A percentile compares a stretch with the other conserved stretches of the same genome.
phyloP scores from a whole-genome alignment of 2,113 vertebrate species.

The Castor canadensis region DNA sequence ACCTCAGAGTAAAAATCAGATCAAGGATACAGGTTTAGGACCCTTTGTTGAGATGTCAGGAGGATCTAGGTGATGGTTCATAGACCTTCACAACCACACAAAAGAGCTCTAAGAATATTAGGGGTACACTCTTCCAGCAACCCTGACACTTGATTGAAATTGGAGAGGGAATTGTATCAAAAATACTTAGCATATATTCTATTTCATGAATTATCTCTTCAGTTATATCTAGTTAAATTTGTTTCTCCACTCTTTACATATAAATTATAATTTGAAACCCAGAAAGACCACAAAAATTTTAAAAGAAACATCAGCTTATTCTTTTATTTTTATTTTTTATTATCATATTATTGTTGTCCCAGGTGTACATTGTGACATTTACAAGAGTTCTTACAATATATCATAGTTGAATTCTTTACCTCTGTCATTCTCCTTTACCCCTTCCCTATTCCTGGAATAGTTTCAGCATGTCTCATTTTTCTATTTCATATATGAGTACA shows the following conservation, averaged over 20 bases:
- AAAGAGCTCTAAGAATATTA: no score
- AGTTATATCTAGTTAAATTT: neutral
- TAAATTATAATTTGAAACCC: neutral
- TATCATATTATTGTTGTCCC: no score
- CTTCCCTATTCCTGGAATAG: no score
- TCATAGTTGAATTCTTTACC: no score
- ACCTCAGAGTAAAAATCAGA: neutral
- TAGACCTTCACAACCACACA: no score
- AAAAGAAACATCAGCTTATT: neutral
- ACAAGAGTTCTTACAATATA: no score
- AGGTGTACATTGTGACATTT: no score
- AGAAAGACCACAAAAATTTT: neutral
- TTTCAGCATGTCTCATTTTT: no score
- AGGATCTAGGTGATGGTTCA: neutral
- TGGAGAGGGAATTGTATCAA: neutral
- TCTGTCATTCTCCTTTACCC: no score
- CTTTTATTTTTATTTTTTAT: neutral
- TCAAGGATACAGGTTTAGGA: neutral
- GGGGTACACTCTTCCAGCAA: neutral
- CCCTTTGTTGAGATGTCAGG: neutral
- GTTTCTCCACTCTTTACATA: neutral
- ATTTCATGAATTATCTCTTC: neutral
- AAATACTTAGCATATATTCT: neutral
- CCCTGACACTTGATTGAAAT: neutral
- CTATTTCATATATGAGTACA: no score